phyloP scores from a whole-genome alignment of 2,797 vertebrate genomes.

The Huso huso region DNA sequence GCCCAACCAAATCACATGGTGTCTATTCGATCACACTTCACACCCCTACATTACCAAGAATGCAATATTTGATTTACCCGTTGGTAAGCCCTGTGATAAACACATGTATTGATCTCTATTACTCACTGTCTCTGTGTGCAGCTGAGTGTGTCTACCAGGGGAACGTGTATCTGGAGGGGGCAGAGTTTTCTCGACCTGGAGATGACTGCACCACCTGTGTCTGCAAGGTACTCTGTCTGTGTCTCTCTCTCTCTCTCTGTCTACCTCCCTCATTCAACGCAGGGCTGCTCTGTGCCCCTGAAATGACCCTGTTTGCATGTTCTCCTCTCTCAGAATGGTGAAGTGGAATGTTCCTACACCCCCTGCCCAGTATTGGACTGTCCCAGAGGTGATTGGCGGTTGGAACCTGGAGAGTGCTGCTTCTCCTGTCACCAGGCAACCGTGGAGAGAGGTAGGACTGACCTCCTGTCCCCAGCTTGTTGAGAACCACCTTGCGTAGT shows the following conservation, averaged over 20 bases:
- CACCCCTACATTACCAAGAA: too few relatives aligned
- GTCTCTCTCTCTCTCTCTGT: neutral
- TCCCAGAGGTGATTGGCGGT: slow-evolving; percentile 51
- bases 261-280: neutral
- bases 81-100: too few relatives aligned
- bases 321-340: slow-evolving; percentile 41
- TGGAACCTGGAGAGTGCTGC: slow-evolving; percentile 56
- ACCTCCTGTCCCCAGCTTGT: neutral
- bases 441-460: slow-evolving; percentile 38
- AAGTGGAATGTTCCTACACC: slow-evolving; percentile 58
- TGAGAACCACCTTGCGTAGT: neutral
- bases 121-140: slow-evolving; percentile 19
- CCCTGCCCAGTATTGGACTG: slow-evolving; percentile 56
- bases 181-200: slow-evolving; percentile 48
- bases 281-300: neutral
- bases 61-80: too few relatives aligned
- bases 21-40: too few relatives aligned
- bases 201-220: slow-evolving; percentile 53
- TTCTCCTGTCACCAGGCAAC: slow-evolving; percentile 47
- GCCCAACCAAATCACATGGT: too few relatives aligned
- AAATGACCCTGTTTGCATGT: neutral
- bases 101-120: too few relatives aligned
- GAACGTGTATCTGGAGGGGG: slow-evolving; percentile 36
- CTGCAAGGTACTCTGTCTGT: slow-evolving; percentile 45
- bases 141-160: slow-evolving; percentile 53